Evolutionary conservation across 2,113 vertebrate species (phyloP).

Genomic region (Brachypodius melanocephalos): DNA sequence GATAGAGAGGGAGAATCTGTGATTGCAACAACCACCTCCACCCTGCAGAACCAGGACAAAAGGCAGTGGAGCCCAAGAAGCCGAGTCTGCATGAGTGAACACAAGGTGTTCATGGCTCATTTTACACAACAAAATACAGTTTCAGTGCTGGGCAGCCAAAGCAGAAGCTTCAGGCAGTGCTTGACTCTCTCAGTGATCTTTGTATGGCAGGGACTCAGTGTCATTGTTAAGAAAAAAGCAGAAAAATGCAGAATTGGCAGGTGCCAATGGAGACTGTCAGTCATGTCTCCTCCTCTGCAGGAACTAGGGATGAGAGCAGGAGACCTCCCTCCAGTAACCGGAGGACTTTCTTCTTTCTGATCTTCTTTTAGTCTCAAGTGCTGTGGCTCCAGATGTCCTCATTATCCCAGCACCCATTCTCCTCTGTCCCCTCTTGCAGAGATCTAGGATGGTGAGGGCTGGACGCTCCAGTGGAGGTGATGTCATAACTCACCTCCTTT

Average conservation of each 20-base stretch:
- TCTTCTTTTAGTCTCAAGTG: neutral
- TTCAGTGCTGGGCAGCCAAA: neutral
- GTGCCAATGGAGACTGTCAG: neutral
- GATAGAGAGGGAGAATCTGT: neutral
- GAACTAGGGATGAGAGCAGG: neutral
- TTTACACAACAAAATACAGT: neutral
- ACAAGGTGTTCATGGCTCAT: neutral
- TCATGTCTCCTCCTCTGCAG: neutral
- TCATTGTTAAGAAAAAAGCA: neutral
- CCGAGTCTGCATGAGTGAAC: neutral
- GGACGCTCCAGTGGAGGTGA: neutral
- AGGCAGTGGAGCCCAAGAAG: neutral
- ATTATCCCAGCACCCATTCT: neutral
- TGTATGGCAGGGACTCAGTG: neutral
- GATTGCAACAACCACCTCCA: neutral
- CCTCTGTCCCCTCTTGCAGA: neutral
- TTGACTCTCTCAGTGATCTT: neutral
- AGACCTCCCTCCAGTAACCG: neutral
- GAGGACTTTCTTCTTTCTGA: neutral
- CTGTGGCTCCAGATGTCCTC: neutral
- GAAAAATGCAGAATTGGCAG: neutral
- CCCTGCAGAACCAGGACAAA: neutral
- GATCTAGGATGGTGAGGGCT: fast-evolving
- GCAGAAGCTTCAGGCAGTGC: neutral
- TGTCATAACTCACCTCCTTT: neutral